A percentile compares a stretch with the other conserved stretches of the same genome.
Evolutionary conservation across 1,140 invertebrate species (phyloP).

Genomic region (Oscheius sp.): DNA sequence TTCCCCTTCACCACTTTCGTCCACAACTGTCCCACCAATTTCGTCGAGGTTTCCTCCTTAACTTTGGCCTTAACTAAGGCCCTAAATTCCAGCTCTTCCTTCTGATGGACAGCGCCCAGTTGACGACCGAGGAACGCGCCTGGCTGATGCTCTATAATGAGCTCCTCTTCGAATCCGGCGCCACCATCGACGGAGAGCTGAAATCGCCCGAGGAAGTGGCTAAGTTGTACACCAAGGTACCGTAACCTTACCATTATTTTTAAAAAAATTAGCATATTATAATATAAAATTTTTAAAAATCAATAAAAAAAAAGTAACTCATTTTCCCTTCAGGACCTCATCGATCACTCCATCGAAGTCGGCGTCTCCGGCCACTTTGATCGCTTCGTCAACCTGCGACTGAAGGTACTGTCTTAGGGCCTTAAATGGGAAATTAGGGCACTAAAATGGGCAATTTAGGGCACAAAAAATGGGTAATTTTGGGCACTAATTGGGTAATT

Average conservation of each 20-base stretch:
- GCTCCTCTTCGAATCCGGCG: conserved; percentile 68
- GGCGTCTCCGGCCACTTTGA: conserved; percentile 65
- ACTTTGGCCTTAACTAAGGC: not conserved
- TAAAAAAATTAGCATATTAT: not conserved
- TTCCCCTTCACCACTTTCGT: conserved; percentile 72
- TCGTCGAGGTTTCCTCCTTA: conserved; percentile 72
- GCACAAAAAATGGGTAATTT: too few relatives aligned
- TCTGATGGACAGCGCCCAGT: conserved; percentile 72
- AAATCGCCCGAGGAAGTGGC: conserved; percentile 65
- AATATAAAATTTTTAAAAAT: not conserved
- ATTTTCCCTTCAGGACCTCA: conserved; percentile 66
- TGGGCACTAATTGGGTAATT: too few relatives aligned
- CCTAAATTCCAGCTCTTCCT: conserved; percentile 66
- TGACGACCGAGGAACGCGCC: conserved; percentile 68
- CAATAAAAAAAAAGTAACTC: not conserved
- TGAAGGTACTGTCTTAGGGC: conserved; percentile 63
- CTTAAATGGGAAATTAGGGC: not conserved
- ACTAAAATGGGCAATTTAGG: too few relatives aligned
- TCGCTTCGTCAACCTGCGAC: conserved; percentile 70
- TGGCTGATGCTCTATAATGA: conserved; percentile 75
- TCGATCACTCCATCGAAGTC: conserved; percentile 69
- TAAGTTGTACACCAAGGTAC: conserved; percentile 21
- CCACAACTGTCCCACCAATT: conserved; percentile 77
- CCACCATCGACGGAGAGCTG: conserved; percentile 65
- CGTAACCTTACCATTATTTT: not conserved